Percentiles rank a stretch among this genome's conserved stretches.
These are phyloP conservation scores for Mus pahari DNA, from an alignment of 2,113 vertebrate genomes.

Conservation along the genomic window DNA sequence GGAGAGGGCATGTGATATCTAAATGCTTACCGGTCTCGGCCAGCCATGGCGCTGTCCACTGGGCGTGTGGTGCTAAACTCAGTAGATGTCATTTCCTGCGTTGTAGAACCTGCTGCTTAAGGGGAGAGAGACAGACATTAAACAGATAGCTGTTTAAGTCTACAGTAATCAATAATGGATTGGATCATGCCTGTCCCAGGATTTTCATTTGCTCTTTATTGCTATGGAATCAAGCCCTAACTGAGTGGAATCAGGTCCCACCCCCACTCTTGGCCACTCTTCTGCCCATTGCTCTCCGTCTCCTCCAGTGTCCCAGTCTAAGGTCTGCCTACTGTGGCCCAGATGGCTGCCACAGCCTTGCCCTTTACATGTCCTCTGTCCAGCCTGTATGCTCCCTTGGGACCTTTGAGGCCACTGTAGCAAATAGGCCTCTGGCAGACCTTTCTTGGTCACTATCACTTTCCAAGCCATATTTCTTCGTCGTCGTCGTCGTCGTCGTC, in stretches of 20 bases:
- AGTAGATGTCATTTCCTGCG: not conserved
- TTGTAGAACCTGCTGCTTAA: not conserved
- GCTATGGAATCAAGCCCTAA: not conserved
- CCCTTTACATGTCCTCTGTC: not conserved
- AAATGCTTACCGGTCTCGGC: not conserved
- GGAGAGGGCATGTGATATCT: not conserved
- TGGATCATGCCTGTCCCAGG: not conserved
- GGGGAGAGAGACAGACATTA: not conserved
- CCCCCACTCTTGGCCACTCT: not conserved
- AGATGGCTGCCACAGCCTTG: not conserved
- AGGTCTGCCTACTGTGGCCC: not conserved
- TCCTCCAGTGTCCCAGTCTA: not conserved
- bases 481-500: no score
- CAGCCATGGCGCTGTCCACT: not conserved
- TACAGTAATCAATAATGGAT: not conserved
- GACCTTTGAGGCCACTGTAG: not conserved
- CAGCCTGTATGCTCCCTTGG: not conserved
- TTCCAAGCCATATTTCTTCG: not conserved
- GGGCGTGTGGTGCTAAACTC: not conserved
- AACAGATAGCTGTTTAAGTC: not conserved
- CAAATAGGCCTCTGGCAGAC: not conserved
- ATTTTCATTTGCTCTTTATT: not conserved
- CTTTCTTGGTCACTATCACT: not conserved
- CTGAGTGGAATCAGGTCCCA: not conserved
- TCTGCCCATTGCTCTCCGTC: no score